These are phyloP conservation scores for Nebria brevicollis DNA, from an alignment of 2,888 invertebrate species.

Conservation along the genomic window DNA sequence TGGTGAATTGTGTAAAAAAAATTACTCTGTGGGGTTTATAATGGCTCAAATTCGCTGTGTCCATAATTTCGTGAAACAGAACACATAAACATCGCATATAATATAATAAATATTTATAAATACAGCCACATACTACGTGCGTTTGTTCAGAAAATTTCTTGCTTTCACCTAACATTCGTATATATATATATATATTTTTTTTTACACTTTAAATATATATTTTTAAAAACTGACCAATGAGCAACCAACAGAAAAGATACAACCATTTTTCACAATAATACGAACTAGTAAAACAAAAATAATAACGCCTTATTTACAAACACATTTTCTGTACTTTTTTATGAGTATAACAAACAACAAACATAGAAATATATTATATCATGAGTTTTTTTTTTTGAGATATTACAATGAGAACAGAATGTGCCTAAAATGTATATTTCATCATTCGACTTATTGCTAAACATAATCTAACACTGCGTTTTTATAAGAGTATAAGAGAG, in stretches of 20 bases:
- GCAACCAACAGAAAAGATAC: slow-evolving; percentile 25
- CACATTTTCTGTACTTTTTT: slow-evolving; percentile 22
- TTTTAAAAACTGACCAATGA: slow-evolving; percentile 35
- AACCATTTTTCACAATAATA: slow-evolving; percentile 21
- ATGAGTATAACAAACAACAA: slow-evolving; percentile 38
- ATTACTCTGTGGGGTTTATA: slow-evolving; percentile 28
- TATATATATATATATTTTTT: slow-evolving; percentile 43
- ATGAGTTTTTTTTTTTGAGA: slow-evolving; percentile 7
- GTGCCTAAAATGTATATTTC: slow-evolving; percentile 40
- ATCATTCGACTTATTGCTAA: slow-evolving; percentile 45
- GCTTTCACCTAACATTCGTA: slow-evolving; percentile 47
- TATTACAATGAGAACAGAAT: slow-evolving; percentile 40
- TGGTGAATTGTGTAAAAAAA: slow-evolving; percentile 26
- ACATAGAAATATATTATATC: slow-evolving; percentile 26
- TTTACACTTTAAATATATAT: slow-evolving; percentile 27
- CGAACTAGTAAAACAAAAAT: slow-evolving; percentile 15
- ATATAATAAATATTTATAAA: slow-evolving; percentile 34
- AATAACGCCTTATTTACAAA: slow-evolving; percentile 45
- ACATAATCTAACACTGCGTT: slow-evolving; percentile 46
- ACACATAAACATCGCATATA: slow-evolving; percentile 44
- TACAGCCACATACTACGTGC: slow-evolving; percentile 46
- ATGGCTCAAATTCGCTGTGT: slow-evolving; percentile 33
- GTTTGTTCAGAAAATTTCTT: slow-evolving; percentile 42
- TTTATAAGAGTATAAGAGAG: slow-evolving; percentile 25
- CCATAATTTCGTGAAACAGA: slow-evolving; percentile 45